Base-by-base conservation (phyloP, 2,888 invertebrate genomes). In the Cheilosia pagana region DNA sequence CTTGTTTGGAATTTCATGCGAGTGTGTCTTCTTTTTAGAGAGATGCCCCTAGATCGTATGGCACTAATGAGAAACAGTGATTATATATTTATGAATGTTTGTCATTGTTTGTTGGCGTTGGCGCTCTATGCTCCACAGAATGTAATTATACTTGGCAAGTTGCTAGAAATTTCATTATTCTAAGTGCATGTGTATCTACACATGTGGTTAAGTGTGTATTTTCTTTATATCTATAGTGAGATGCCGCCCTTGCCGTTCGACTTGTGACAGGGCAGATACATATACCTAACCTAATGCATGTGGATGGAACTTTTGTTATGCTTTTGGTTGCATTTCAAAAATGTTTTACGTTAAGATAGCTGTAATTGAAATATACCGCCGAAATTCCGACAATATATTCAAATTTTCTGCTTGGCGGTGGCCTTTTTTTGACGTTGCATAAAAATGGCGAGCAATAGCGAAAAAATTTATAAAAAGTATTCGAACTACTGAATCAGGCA, bases 11-110 rank as follows among this genome's bases (percentile, higher is more conserved):
- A 75, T 75, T 78, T 52, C 72, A 43, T 65, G 68, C 48, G 35
- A 31, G 55, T 23, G n/a, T 21, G 52, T 25, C 35, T 41, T 43
- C 23, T 14, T 48, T 48, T 19, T 21, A 16, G 19, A 21, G 60
- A 43, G 31, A 35, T 48, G 48, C 23, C 12, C 50, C 12, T 52
- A 52, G 39, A 60, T 63, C 55, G 68, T 60, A 43, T 55, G 53
- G 19, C 45, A 60, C 71, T 82, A 82, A 82, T 76, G 81, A 65
- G 70, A 71, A 65, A 65, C 65, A 76, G 59, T 67, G 76, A 76
- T 82, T 77, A 76, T 43, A 63, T 21, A 55, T 72, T 76, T 76
- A 82, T 82, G 76, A 82, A 82, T 82, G 81, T 82, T 82, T 82
- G 53, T 31, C 71, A 60, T 82, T 82, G 81, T 82, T 28, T 70